Conservation (phyloP, 2,888 invertebrate genomes). For the Cyclophora albipunctata region DNA sequence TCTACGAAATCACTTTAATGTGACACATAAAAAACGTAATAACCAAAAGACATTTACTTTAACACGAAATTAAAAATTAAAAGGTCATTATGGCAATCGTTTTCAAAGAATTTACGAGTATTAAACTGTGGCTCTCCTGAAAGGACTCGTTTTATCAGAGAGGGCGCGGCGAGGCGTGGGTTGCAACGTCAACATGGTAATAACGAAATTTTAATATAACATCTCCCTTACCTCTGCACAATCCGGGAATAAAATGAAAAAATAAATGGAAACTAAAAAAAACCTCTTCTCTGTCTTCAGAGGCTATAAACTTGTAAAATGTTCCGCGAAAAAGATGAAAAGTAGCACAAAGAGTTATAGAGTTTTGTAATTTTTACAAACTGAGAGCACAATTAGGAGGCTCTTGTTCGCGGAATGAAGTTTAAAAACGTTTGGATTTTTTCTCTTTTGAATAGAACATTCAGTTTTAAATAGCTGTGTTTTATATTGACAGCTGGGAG, state of each 20-base stretch:
- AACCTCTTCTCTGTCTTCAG: conserved; percentile 39
- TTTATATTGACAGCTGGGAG: conserved; percentile 32
- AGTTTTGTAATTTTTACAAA: conserved; percentile 20
- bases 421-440: conserved; percentile 1
- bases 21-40: neutral
- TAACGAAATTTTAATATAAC: conserved; percentile 64
- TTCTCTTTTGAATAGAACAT: conserved; percentile 11
- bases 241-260: conserved; percentile 36
- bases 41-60: conserved; percentile 33
- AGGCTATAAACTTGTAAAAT: conserved; percentile 34
- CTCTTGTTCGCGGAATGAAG: conserved; percentile 26
- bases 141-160: conserved; percentile 32
- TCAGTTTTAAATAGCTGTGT: conserved; percentile 22
- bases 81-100: conserved; percentile 54
- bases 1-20: too few relatives aligned
- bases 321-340: conserved; percentile 21
- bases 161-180: conserved; percentile 14
- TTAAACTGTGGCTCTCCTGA: conserved; percentile 48
- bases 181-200: conserved; percentile 45
- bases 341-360: conserved; percentile 26
- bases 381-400: conserved; percentile 22
- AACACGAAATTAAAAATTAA: conserved; percentile 68
- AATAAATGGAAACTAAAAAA: conserved; percentile 37
- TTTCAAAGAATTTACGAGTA: conserved; percentile 58
- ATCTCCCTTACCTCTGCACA: conserved; percentile 33